phyloP scores from a whole-genome alignment of 2,888 invertebrate species.

The Orgyia antiqua region DNA sequence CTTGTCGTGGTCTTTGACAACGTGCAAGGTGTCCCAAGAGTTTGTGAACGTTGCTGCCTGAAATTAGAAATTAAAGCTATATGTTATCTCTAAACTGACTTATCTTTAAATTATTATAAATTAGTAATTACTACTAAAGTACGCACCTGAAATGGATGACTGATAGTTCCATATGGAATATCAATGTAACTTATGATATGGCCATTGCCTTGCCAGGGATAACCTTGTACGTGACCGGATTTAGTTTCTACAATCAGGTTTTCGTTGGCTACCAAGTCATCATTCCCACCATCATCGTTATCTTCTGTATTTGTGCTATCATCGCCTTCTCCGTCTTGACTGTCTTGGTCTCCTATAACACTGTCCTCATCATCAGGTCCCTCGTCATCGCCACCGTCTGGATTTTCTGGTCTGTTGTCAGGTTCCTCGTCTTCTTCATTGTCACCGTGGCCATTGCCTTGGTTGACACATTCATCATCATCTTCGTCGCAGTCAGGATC shows the following conservation, averaged over 20 bases:
- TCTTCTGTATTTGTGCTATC: no score
- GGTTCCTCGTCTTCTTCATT: neutral
- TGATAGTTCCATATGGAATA: slow-evolving; percentile 50
- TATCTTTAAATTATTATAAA: neutral
- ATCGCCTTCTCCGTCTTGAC: neutral
- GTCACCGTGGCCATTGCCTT: neutral
- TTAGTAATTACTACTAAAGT: neutral
- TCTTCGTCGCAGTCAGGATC: neutral
- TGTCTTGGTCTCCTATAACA: neutral
- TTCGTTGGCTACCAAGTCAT: neutral
- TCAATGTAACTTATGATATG: slow-evolving; percentile 44
- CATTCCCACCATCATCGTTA: neutral
- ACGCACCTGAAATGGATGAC: slow-evolving; percentile 39
- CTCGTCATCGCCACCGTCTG: neutral
- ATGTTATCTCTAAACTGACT: neutral
- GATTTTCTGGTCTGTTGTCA: neutral
- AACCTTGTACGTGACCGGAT: slow-evolving; percentile 40
- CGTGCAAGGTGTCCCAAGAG: slow-evolving; percentile 26
- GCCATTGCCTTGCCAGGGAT: slow-evolving; percentile 20
- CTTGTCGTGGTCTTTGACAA: slow-evolving; percentile 32
- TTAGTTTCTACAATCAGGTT: slow-evolving; percentile 30
- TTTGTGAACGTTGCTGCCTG: slow-evolving; percentile 39
- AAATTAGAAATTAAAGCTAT: slow-evolving; percentile 15
- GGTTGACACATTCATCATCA: neutral
- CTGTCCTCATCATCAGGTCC: neutral